These are phyloP conservation scores for Apamea epomidion DNA, from an alignment of 2,888 invertebrate species.

Conservation along the genomic window DNA sequence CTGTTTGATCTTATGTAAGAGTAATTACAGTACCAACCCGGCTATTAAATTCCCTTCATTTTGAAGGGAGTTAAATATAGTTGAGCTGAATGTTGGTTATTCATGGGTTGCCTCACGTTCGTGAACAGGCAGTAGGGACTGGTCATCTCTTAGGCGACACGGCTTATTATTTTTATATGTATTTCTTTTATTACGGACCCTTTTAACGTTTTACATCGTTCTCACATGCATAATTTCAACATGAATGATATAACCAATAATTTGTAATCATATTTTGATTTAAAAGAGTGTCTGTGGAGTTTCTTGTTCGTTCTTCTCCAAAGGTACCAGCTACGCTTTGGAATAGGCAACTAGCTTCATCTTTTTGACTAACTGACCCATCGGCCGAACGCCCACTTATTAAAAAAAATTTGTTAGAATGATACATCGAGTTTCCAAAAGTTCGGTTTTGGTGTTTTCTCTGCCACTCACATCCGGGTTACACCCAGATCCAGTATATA, in stretches of 20 bases:
- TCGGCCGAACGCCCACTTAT: too few species aligned
- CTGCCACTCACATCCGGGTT: not conserved
- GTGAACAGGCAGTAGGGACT: not conserved
- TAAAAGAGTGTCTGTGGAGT: not conserved
- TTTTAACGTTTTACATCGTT: not conserved
- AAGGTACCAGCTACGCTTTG: too few species aligned
- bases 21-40: not conserved
- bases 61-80: too few species aligned
- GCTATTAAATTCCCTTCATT: not conserved
- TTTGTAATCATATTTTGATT: too few species aligned
- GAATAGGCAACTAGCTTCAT: not conserved
- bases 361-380: not conserved
- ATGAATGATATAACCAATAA: too few species aligned
- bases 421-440: not conserved
- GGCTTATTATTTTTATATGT: not conserved
- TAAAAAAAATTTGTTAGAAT: not conserved
- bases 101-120: not conserved
- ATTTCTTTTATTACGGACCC: too few species aligned
- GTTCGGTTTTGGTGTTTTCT: not conserved
- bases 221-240: too few species aligned
- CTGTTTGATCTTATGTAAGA: not conserved
- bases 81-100: not conserved
- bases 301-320: not conserved
- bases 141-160: not conserved
- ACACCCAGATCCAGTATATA: not conserved